Percentiles rank a stretch among this genome's conserved stretches.
phyloP scores from a whole-genome alignment of 1,140 invertebrate species.

The Samia ricini region DNA sequence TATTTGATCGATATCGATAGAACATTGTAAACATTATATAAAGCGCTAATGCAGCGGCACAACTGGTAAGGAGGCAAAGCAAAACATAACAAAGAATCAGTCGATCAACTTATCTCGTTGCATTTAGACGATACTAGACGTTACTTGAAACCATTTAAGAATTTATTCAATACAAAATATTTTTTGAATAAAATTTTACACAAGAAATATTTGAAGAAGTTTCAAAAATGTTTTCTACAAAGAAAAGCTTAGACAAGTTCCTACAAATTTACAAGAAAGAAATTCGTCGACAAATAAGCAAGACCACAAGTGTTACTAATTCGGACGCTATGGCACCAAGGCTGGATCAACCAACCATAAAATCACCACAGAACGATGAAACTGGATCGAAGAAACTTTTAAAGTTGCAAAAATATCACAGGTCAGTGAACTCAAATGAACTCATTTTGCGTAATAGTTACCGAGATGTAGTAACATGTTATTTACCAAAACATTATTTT shows the following conservation, averaged over 20 bases:
- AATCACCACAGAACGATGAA: slow-evolving; percentile 63
- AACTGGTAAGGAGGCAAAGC: slow-evolving; percentile 58
- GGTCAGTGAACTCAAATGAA: slow-evolving; percentile 66
- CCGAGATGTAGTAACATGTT: slow-evolving; percentile 4
- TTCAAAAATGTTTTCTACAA: slow-evolving; percentile 67
- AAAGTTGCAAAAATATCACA: slow-evolving; percentile 77
- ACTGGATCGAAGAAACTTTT: slow-evolving; percentile 63
- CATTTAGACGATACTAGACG: slow-evolving; percentile 34
- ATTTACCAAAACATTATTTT: no score
- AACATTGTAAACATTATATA: slow-evolving; percentile 61
- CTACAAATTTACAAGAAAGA: slow-evolving; percentile 69
- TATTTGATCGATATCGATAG: slow-evolving; percentile 56
- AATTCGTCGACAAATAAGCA: slow-evolving; percentile 76
- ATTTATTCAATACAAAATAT: slow-evolving; percentile 24
- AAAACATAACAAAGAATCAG: slow-evolving; percentile 73
- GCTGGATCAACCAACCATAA: slow-evolving; percentile 53
- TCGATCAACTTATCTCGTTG: slow-evolving; percentile 66
- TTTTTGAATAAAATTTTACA: background rate
- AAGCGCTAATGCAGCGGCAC: slow-evolving; percentile 52
- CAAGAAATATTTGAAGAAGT: slow-evolving; percentile 16
- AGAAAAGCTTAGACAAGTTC: slow-evolving; percentile 64
- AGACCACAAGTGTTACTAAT: slow-evolving; percentile 78
- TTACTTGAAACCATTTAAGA: slow-evolving; percentile 10
- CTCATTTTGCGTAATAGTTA: slow-evolving; percentile 44
- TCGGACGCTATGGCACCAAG: slow-evolving; percentile 77